Base-by-base conservation (phyloP, 2,888 invertebrate species). In the Meiosimyza decipiens region DNA sequence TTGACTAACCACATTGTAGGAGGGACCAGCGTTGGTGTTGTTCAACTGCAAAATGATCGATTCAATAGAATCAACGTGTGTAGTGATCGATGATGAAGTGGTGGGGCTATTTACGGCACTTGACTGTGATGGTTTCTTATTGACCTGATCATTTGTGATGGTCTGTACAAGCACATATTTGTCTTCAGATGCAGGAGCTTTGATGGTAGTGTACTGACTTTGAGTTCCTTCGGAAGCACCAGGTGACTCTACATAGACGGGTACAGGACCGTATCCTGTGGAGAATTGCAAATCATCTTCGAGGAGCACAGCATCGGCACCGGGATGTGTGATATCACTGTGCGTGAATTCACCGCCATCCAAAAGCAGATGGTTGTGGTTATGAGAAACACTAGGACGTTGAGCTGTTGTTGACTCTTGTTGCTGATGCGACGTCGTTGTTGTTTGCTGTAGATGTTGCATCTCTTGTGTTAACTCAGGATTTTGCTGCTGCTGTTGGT, bases 41-140 rank as follows among this genome's bases (percentile, higher is more conserved):
- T 92, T 92, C 12, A 92, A 82, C 89, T 92, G 91, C 78, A 91
- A 89, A 72, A 92, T 89, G 6, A 92, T 92, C 64, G 91, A 89
- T 18, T 89, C 89, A 67, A 90, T 88, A 0, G 90, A 89, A 74
- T 89, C 88, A 54, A 89, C 90, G 63, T 87, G 85, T 0, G 82
- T 88, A 82, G 78, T 88, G 79, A 75, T 85, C 74, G 78, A 88
- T 0, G 83, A 81, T 2, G 80, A 75, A 0, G 86, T 83, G 2
- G 86, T 85, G 13, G 84, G 81, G 12, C 74, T 76, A 7, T 75
- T 1, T 11, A 6, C 54, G 6, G 13, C 13, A 6, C 18, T 65
- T 57, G 7, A 54, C 22, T 7, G 72, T n/a, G 52, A 40, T 74
- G 12, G 64, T 0, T 79, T 79, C 11, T 76, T 78, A n/a, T 73